Percentiles rank a stretch among this genome's conserved stretches.
Evolutionary conservation across 2,797 vertebrate species (phyloP).

Genomic region (Aldrovandia affinis): DNA sequence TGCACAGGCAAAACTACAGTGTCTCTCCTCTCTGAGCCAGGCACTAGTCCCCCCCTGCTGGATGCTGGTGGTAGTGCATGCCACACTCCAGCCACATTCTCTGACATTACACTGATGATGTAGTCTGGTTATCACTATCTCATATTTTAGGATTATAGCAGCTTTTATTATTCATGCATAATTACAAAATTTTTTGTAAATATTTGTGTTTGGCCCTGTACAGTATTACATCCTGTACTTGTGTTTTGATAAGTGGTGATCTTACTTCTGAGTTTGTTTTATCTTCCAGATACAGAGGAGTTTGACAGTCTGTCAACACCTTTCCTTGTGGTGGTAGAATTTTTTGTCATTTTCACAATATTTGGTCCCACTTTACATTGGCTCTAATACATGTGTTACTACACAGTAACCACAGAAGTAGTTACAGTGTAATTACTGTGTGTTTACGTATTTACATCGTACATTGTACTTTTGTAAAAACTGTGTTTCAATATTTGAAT

Average conservation of each 20-base stretch:
- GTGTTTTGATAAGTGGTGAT: neutral
- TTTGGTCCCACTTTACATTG: too few species aligned
- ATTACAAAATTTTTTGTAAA: neutral
- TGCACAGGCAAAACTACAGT: neutral
- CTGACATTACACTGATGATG: too few species aligned
- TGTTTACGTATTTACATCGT: too few species aligned
- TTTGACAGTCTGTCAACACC: too few species aligned
- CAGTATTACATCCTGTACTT: neutral
- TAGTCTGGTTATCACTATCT: too few species aligned
- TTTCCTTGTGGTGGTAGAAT: neutral
- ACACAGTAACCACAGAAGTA: too few species aligned
- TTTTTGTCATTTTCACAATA: neutral
- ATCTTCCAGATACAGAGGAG: neutral
- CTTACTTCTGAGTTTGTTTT: neutral
- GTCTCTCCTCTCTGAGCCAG: conserved; percentile 37
- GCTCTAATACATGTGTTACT: too few species aligned
- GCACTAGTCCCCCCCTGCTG: conserved; percentile 57
- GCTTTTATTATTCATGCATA: neutral
- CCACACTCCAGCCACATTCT: neutral
- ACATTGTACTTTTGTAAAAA: too few species aligned
- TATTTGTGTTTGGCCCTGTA: neutral
- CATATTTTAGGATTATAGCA: too few species aligned
- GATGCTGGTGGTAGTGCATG: conserved; percentile 40
- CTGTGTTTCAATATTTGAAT: too few species aligned
- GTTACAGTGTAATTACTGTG: too few species aligned